Conservation (phyloP, 2,797 vertebrate species). For the Thripadectes ignobilis region DNA sequence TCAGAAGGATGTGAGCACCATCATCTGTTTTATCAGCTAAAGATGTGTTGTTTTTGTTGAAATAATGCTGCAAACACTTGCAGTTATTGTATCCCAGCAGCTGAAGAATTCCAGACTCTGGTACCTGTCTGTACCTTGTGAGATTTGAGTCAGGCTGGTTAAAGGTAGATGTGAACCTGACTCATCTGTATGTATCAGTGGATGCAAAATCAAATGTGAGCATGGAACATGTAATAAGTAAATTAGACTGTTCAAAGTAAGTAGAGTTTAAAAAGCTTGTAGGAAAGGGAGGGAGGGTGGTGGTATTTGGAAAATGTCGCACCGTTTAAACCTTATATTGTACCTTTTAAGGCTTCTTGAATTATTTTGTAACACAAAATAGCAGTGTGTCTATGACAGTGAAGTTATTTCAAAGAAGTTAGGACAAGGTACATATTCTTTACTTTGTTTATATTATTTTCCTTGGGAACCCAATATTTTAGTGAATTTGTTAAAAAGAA, state of each 20-base stretch:
- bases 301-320: not conserved
- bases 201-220: not conserved
- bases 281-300: not conserved
- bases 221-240: not conserved
- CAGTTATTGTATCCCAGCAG: not conserved
- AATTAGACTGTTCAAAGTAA: not conserved
- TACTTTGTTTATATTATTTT: slow-evolving; percentile 9
- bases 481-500: not conserved
- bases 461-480: slow-evolving; percentile 25
- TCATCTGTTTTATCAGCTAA: not conserved
- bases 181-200: not conserved
- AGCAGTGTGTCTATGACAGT: not conserved
- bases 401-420: not conserved
- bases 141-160: not conserved
- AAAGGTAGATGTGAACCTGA: not conserved
- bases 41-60: not conserved
- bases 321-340: not conserved
- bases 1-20: not conserved
- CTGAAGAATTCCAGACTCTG: not conserved
- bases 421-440: slow-evolving; percentile 18
- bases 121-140: not conserved
- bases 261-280: not conserved
- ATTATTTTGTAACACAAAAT: not conserved
- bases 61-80: not conserved
- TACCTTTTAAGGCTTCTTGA: not conserved